Evolutionary conservation across 2,888 invertebrate genomes (phyloP), one percentile per base, ranked within the genome.

Genomic region (Heliconius hortense): DNA sequence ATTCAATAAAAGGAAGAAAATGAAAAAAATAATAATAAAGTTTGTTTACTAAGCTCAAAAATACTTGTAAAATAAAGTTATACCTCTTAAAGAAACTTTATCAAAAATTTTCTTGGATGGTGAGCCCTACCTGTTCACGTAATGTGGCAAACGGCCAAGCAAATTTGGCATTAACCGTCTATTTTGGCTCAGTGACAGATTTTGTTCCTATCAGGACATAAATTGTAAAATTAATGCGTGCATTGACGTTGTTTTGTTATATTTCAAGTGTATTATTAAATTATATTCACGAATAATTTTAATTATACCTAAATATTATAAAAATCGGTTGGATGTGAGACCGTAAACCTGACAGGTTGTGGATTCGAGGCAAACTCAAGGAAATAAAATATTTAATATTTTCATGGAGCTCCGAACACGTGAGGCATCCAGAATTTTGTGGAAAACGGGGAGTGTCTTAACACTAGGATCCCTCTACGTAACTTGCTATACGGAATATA

Each of bases 171-270:
- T 86, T 88, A 88, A 85, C 84, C 88, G 80, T 81, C 82, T 81
- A 81, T 87, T 83, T 89, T 91, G 90, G 91, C 91, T 82, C 80
- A 78, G 82, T 83, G 84, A 85, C 89, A 86, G 84, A 81, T 83
- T 84, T 81, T 81, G 83, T 84, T 85, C 84, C 84, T 82, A 87
- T 85, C 78, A 72, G 75, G 77, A 80, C 79, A 83, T 81, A 82
- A 81, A 82, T 82, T 81, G 77, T 79, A 74, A 78, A 81, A 82
- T 82, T 82, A 74, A 77, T 74, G 80, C 72, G 79, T 66, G 67
- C 62, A 75, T 62, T 78, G 60, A 75, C 77, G 71, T 69, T 77
- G 43, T 73, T 64, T 67, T 74, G 24, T 60, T 60, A 59, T 53
- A 74, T 67, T 76, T 73, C 26, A 43, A 24, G 4, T 31, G 21